Base-by-base conservation (phyloP, 2,797 vertebrate genomes). In the Schizopygopsis pylzovi region DNA sequence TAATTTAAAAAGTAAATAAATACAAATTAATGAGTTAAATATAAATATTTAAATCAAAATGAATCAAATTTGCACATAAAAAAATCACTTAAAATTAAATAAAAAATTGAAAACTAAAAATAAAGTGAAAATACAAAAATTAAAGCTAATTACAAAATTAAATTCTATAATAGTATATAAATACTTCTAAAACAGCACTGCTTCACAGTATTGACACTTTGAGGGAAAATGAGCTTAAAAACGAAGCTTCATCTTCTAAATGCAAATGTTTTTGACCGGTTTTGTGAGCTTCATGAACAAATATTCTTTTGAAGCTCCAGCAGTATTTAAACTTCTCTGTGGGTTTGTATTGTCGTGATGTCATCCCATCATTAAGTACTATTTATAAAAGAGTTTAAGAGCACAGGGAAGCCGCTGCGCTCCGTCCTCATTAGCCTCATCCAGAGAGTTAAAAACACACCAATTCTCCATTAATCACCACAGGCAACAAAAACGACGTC, bases 231-330 rank as follows among this genome's bases (percentile, higher is more conserved):
- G 6, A 39, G 33, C 10, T 77, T n/a, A n/a, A 39, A 43, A 47
- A 73, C 49, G 4, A 52, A 25, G 4, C 72, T 75, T 37, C 8
- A 76, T 5, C 18, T 28, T 70, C 5, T 15, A 5, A 11, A 1
- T 18, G 16, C 15, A 52, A 75, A 76, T 11, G 81, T 33, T 22
- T 41, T 15, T 16, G 20, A 63, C 41, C 13, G 12, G 39, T 83
- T 83, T 47, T 39, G 28, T 52, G 43, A 83, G 70, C 63, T 49
- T 47, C 59, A 73, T 47, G 70, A 83, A 47, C 25, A 65, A 65
- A 76, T 39, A 39, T 71, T 54, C 52, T 43, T 73, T 45, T 72
- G 28, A 82, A 73, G 68, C 39, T 28, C 22, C 28, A 37, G 25
- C 70, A 49, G 25, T 52, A 65, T 61, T 76, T 37, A 11, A 67